Conservation (phyloP, 2,113 vertebrate genomes). For the Formicarius rufipectus region DNA sequence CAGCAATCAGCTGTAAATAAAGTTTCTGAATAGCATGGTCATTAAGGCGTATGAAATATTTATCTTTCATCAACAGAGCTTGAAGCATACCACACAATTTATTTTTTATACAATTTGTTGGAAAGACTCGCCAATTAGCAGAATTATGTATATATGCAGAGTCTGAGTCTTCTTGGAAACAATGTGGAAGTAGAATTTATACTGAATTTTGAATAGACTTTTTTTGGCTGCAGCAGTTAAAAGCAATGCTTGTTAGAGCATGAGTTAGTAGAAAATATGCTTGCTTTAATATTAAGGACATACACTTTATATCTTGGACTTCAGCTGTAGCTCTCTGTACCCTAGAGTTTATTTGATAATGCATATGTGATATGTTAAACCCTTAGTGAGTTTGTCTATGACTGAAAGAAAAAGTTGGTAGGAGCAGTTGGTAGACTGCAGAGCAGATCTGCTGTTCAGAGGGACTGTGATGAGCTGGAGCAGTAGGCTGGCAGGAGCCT, state of each 20-base stretch:
- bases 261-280: neutral
- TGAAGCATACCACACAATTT: neutral
- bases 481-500: neutral
- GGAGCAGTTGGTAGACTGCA: neutral
- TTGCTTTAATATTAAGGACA: neutral
- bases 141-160: neutral
- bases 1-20: neutral
- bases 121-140: neutral
- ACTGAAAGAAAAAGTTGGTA: neutral
- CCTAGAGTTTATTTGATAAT: neutral
- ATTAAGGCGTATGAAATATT: neutral
- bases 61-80: neutral
- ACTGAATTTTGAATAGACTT: neutral
- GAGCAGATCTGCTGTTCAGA: neutral
- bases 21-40: neutral
- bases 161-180: neutral
- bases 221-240: neutral
- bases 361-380: neutral
- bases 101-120: neutral
- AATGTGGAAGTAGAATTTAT: neutral
- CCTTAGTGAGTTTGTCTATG: neutral
- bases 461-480: fast-evolving
- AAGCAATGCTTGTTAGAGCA: neutral
- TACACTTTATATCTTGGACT: neutral
- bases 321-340: neutral